Conservation (phyloP, 2,888 invertebrate species). For the Cetonia aurata region DNA sequence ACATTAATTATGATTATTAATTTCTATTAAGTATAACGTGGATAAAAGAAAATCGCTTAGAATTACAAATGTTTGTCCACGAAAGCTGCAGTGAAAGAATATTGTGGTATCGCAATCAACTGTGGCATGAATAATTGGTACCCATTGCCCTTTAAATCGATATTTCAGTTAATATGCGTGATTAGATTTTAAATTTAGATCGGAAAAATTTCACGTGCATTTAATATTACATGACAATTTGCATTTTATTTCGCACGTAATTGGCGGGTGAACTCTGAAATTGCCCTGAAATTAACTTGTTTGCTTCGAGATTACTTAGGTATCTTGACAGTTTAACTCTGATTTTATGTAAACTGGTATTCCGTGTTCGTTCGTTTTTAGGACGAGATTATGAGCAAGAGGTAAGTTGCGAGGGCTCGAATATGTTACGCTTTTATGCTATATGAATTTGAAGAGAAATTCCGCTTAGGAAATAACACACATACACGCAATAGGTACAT, state of each 20-base stretch:
- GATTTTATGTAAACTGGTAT: slow-evolving; percentile 23
- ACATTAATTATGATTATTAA: too few species aligned
- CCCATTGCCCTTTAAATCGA: slow-evolving; percentile 39
- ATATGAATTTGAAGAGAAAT: too few species aligned
- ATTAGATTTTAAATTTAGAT: slow-evolving; percentile 42
- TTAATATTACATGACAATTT: slow-evolving; percentile 40
- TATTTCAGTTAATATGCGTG: slow-evolving; percentile 34
- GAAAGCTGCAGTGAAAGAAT: too few species aligned
- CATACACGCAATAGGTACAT: too few species aligned
- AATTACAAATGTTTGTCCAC: background rate
- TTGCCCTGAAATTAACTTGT: slow-evolving; percentile 36
- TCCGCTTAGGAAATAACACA: too few species aligned
- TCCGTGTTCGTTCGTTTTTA: slow-evolving; percentile 1
- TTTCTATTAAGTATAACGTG: too few species aligned
- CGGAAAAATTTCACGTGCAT: slow-evolving; percentile 38
- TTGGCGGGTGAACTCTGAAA: slow-evolving; percentile 20
- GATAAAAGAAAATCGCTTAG: background rate
- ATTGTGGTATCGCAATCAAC: background rate
- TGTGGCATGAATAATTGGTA: slow-evolving; percentile 22
- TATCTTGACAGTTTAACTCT: slow-evolving; percentile 31
- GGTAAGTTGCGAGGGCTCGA: background rate
- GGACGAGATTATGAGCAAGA: background rate
- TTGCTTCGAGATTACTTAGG: slow-evolving; percentile 20
- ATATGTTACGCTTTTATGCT: too few species aligned
- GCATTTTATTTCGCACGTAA: slow-evolving; percentile 34